Base-by-base conservation (phyloP, 1,140 invertebrate species). In the Drosophila malerkotliana region DNA sequence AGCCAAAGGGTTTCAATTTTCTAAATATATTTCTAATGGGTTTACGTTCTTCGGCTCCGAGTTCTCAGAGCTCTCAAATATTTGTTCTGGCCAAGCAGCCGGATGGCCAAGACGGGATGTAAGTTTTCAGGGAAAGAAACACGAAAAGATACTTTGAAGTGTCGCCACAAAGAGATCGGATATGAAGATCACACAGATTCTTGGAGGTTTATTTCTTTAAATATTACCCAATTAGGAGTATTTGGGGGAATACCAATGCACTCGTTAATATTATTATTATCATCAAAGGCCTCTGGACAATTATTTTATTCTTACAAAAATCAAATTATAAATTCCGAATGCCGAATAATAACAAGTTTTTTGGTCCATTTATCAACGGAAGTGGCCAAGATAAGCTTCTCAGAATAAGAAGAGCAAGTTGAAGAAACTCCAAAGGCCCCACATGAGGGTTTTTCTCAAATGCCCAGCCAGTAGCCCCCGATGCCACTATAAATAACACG, bases 11-110 rank as follows among this genome's bases (percentile, higher is more conserved):
- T 78, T 82, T 82, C 45, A 64, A 64, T 79, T 72, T 54, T 72
- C 47, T 79, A 79, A 72, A 79, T 59, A 71, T 77, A 59, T 74
- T 78, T 85, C 78, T 88, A 85, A 85, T 85, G 82, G 83, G 85
- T 74, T 49, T 69, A 18, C 67, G 59, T 51, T 72, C 39, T 79
- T 41, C 49, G 9, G 1, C 1, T 18, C 15, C 15, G 14, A 6
- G 44, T 45, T 45, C 44, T 45, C 15, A 41, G 32, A 72, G 60
- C 58, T 68, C 34, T 68, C 73, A 69, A 82, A 85, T 85, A 85
- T 87, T 85, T 88, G 49, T 72, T 37, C 68, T 45, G 34, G 32
- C 49, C 54, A 39, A 79, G 66, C 52, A 49, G 49, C 6, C 55
- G 58, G 47, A 55, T 21, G 61, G 73, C 55, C 44, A 37, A 49